Percentiles rank a stretch among this genome's conserved stretches.
phyloP scores from a whole-genome alignment of 2,888 invertebrate genomes.

The Nyleta sp. region DNA sequence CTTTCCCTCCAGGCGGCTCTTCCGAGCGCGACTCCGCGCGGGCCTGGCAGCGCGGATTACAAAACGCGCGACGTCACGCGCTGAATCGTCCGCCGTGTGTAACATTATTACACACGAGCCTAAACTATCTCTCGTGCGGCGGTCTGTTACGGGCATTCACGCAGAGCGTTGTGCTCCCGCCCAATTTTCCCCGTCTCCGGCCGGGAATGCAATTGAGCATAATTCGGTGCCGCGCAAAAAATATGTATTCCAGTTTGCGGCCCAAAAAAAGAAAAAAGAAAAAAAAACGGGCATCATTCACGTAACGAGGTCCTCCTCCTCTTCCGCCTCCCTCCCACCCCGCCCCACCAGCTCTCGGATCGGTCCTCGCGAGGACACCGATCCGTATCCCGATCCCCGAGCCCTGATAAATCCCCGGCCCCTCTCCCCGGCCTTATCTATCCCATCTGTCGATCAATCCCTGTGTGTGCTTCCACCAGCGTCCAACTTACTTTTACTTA shows the following conservation, averaged over 20 bases:
- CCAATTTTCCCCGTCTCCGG: constrained; percentile 14
- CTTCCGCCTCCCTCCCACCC: too few relatives aligned
- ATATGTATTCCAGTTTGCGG: too few relatives aligned
- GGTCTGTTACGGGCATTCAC: constrained; percentile 30
- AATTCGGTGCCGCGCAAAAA: too few relatives aligned
- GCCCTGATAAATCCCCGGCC: constrained; percentile 18
- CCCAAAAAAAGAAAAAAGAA: too few relatives aligned
- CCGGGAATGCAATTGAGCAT: too few relatives aligned
- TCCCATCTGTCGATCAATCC: constrained; percentile 55
- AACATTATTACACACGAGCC: constrained; percentile 13
- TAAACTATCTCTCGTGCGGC: constrained; percentile 16
- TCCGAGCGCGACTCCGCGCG: too few relatives aligned
- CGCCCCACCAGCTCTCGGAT: too few relatives aligned
- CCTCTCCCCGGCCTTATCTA: constrained; percentile 47
- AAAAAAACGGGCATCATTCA: too few relatives aligned
- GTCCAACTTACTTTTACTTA: constrained; percentile 66
- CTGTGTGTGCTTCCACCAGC: constrained; percentile 52
- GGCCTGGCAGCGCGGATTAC: too few relatives aligned
- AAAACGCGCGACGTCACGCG: constrained; percentile 42
- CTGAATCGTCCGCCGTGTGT: constrained; percentile 36
- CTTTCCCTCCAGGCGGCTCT: too few relatives aligned
- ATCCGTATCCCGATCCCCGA: constrained; percentile 3
- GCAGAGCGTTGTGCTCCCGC: constrained; percentile 17
- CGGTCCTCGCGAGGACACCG: too few relatives aligned
- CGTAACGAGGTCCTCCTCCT: too few relatives aligned